Evolutionary conservation across 2,113 vertebrate genomes (phyloP).

Genomic region (Coturnix japonica): DNA sequence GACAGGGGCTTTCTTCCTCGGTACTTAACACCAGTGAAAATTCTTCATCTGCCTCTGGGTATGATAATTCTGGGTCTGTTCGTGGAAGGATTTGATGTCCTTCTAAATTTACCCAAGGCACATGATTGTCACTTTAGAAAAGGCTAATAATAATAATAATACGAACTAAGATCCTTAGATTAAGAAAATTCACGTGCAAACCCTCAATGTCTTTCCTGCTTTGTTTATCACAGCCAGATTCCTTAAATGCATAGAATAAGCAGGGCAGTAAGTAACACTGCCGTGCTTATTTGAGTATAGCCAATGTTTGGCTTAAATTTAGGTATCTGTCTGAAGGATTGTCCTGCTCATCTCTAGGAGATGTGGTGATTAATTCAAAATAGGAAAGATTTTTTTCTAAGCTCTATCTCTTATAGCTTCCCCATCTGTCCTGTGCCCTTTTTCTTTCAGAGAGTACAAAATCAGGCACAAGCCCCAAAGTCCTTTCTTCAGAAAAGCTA

Average conservation of each 20-base stretch:
- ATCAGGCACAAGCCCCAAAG: neutral
- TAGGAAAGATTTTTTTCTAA: neutral
- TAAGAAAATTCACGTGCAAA: neutral
- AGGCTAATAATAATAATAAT: constrained; percentile 17
- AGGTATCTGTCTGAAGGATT: neutral
- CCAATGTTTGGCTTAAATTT: neutral
- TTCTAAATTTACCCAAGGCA: constrained; percentile 10
- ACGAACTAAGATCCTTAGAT: neutral
- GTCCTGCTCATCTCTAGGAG: neutral
- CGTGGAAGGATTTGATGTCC: constrained; percentile 20
- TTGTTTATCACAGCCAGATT: neutral
- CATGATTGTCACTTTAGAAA: constrained; percentile 22
- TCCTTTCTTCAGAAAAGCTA: neutral
- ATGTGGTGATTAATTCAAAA: neutral
- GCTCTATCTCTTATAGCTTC: neutral
- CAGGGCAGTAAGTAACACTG: neutral
- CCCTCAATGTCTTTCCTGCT: neutral
- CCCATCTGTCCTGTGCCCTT: neutral
- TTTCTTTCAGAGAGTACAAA: neutral
- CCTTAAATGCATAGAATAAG: neutral
- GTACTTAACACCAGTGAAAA: neutral
- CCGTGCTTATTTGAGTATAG: neutral
- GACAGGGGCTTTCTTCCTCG: neutral
- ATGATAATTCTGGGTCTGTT: neutral
- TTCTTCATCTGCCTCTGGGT: neutral